phyloP scores from a whole-genome alignment of 2,797 vertebrate species.

The Smutsia gigantea region DNA sequence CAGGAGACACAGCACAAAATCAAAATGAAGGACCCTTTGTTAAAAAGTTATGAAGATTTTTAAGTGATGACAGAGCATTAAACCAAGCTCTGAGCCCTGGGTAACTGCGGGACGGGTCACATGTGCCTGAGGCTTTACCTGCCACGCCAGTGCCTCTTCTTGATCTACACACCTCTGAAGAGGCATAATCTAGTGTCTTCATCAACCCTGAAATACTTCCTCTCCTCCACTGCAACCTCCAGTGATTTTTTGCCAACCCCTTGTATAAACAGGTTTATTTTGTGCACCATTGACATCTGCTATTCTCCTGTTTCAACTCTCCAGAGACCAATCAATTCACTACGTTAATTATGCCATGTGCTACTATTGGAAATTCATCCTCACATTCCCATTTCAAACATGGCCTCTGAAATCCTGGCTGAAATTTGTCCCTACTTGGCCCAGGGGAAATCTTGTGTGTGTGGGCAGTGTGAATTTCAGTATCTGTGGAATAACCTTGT shows the following conservation, averaged over 20 bases:
- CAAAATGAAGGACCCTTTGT: neutral
- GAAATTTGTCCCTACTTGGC: neutral
- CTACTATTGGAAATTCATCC: neutral
- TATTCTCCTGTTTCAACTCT: neutral
- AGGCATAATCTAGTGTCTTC: accelerated
- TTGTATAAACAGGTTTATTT: neutral
- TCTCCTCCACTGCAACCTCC: neutral
- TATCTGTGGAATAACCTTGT: neutral
- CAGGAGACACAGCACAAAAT: neutral
- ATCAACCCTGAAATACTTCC: neutral
- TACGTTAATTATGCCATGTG: accelerated
- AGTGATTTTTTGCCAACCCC: neutral
- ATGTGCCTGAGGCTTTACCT: neutral
- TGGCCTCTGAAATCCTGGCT: neutral
- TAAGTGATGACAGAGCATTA: neutral
- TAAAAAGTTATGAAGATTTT: neutral
- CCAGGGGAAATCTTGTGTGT: neutral
- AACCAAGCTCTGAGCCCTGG: neutral
- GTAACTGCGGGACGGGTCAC: neutral
- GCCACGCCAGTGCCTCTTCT: neutral
- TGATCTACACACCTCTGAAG: neutral
- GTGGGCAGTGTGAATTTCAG: neutral
- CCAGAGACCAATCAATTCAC: neutral
- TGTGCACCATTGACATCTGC: neutral
- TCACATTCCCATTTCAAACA: neutral